Percentiles rank a stretch among this genome's conserved stretches.
phyloP scores from a whole-genome alignment of 2,888 invertebrate species.

The Cheilosia soror region DNA sequence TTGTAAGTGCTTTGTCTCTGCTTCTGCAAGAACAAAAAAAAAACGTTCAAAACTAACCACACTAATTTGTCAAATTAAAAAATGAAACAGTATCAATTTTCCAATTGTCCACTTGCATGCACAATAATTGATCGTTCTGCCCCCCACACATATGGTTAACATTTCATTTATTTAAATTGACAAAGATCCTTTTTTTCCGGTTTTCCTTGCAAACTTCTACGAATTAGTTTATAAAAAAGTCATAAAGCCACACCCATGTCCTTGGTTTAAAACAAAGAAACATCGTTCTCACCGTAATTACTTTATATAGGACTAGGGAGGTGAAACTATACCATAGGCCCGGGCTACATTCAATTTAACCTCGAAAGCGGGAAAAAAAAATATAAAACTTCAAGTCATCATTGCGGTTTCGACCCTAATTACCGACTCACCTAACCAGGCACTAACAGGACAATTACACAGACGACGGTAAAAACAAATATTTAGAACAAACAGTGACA shows the following conservation, averaged over 20 bases:
- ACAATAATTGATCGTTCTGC: conserved; percentile 46
- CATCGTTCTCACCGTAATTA: conserved; percentile 50
- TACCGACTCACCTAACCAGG: conserved; percentile 62
- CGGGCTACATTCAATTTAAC: conserved; percentile 48
- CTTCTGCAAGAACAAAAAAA: not conserved
- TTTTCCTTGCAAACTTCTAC: not conserved
- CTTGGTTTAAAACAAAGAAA: conserved; percentile 58
- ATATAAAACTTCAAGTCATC: conserved; percentile 70
- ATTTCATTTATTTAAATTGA: conserved; percentile 35
- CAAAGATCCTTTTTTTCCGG: not conserved
- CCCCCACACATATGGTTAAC: conserved; percentile 24
- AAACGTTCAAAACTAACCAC: conserved; percentile 18
- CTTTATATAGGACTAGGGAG: conserved; percentile 49
- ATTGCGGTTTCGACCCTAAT: conserved; percentile 72
- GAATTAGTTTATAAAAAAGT: conserved; percentile 52
- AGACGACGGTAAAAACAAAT: conserved; percentile 45
- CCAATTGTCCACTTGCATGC: conserved; percentile 31
- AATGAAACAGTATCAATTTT: conserved; percentile 6
- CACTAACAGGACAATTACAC: conserved; percentile 74
- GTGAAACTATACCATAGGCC: conserved; percentile 44
- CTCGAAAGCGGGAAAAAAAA: conserved; percentile 36
- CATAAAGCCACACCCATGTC: conserved; percentile 56
- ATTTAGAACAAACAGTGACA: conserved; percentile 63
- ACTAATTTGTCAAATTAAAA: conserved; percentile 41
- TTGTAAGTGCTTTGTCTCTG: no score